Conservation (phyloP, 2,797 vertebrate genomes). For the Gallirallus australis region DNA sequence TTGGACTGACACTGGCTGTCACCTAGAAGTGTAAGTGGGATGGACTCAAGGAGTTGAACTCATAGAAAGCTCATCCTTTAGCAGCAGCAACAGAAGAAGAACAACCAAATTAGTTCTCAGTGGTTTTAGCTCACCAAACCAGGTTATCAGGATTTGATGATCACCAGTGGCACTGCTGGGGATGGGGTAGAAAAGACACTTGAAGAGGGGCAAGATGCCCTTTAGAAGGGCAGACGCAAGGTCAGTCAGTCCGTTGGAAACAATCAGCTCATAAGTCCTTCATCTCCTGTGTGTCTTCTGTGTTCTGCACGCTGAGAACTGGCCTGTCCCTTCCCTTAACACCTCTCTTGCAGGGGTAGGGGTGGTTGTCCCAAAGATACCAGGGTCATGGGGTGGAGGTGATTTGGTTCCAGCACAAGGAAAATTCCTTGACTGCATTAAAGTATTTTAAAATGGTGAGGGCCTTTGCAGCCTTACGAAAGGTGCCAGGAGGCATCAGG, state of each 20-base stretch:
- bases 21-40: not conserved
- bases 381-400: too few species aligned
- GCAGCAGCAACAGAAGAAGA: not conserved
- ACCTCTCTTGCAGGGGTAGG: not conserved
- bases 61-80: not conserved
- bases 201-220: not conserved
- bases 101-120: not conserved
- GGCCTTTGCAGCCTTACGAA: not conserved
- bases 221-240: not conserved
- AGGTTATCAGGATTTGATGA: not conserved
- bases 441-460: not conserved
- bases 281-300: not conserved
- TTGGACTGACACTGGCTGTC: not conserved
- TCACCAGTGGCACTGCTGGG: not conserved
- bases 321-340: not conserved
- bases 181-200: not conserved
- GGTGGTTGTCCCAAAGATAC: too few species aligned
- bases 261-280: not conserved
- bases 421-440: not conserved
- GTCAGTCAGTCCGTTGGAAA: not conserved
- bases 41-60: not conserved
- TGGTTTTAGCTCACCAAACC: not conserved
- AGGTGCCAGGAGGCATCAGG: fast-evolving
- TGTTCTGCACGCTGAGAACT: not conserved
- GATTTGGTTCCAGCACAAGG: not conserved